Base-by-base conservation (phyloP, 2,113 vertebrate species). In the Chaetura pelagica region DNA sequence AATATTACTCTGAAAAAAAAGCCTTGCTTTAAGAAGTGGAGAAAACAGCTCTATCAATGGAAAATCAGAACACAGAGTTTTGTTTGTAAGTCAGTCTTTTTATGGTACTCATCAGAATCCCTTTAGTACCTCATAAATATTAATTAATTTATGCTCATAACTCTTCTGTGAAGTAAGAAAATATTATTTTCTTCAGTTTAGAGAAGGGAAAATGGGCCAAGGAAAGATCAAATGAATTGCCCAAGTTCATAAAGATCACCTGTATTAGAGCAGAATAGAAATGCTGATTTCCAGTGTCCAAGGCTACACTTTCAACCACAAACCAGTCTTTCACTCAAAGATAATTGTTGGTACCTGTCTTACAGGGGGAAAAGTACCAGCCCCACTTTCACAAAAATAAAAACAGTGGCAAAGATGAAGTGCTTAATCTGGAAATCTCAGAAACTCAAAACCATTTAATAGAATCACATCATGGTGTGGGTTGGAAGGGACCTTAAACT, bases 111-210 rank as follows among this genome's bases (percentile, higher is more conserved):
- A 54, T 84, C 76, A 92, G 75, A 93, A 95, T 79, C 44, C 49
- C 15, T 75, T 81, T 67, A 88, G 72, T 68, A 90, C 63, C 71
- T 84, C 85, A 94, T 81, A 93, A 96, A 90, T 95, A 92, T 75
- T 35, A 91, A 89, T 94, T 93, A 54, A 63, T 95, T 82, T 80
- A 57, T 85, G 72, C 27, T 88, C 22, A n/a, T 85, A 84, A 92
- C 29, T 92, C 66, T 72, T 85, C 61, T 72, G 24, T 58, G 52
- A 88, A 92, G 32, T 82, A 86, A 35, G 64, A 13, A 85, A 93
- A 69, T 84, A 49, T 9, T 62, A 15, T 71, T 93, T 92, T 77
- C 57, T 75, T 91, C 48, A 59, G 13, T 94, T 88, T 71, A 72
- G 57, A 89, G 58, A 67, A 16, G 17, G 15, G 34, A 68, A 90